Evolutionary conservation across 2,888 invertebrate species (phyloP), one percentile per base, ranked within the genome.

Genomic region (Cetonia aurata): DNA sequence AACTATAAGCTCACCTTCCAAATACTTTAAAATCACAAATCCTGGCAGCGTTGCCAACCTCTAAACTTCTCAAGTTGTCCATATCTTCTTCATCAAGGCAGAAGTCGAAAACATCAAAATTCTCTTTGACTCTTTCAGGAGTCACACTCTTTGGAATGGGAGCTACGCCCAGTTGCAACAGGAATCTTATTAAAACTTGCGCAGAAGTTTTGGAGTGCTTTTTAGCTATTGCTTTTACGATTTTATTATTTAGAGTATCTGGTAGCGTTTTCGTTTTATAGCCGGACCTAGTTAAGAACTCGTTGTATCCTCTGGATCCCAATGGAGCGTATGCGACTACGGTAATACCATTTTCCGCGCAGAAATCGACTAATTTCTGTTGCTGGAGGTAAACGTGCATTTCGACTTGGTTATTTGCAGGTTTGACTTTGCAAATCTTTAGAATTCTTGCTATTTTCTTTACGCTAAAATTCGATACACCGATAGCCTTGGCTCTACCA

Each of bases 91-190:
- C 81, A 59, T 85, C 87, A 46, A 95, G 82, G 74, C 88, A 83
- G 81, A 94, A 95, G 83, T 92, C 90, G 82, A 93, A 94, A 66
- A 95, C 82, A 69, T 91, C 85, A 53, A 95, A 88, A 80, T 96
- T 96, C 84, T 93, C 89, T 78, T 87, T 87, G 19, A 96, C 89
- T 73, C 96, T 88, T 3, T 85, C 80, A 0, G 90, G 85, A 82
- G 92, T 92, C 2, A 91, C 92, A 82, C 95, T 96, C 83, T 96
- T 96, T 3, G 96, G 96, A 79, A 96, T 95, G 44, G 91, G 91
- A 6, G 88, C 88, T 42, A 96, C 83, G 8, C 90, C 92, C 53
- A 89, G 88, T 81, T 96, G 93, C 9, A 94, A 77, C 12, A 89
- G 86, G 83, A 92, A 91, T 59, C 92, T 88, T 2, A 96, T 84